These are phyloP conservation scores for Chiloscyllium plagiosum DNA, from an alignment of 2,113 vertebrate genomes.

Conservation along the genomic window DNA sequence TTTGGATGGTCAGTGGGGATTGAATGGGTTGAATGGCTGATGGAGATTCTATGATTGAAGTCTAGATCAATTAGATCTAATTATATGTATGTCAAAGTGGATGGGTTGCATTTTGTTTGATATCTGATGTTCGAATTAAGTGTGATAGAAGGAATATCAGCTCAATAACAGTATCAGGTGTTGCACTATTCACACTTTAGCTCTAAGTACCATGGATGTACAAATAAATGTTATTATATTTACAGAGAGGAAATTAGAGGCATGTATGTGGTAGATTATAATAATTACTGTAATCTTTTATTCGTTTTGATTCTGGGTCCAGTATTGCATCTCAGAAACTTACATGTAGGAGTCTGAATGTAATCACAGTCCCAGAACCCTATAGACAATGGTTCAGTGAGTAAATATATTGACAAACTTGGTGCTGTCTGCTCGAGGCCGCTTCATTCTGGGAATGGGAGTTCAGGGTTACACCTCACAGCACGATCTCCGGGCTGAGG, in stretches of 20 bases:
- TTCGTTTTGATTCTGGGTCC: neutral
- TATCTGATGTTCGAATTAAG: neutral
- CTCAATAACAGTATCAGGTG: neutral
- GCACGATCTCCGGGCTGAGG: neutral
- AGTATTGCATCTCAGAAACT: neutral
- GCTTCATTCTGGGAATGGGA: neutral
- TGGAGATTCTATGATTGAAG: too few species aligned
- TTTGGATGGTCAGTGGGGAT: too few species aligned
- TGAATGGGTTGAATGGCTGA: too few species aligned
- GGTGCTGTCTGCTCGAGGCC: neutral
- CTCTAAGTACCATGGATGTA: neutral
- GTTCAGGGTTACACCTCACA: neutral
- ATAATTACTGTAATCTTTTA: neutral
- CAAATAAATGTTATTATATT: slow-evolving; percentile 1
- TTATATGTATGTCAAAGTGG: neutral
- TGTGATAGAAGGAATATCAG: neutral
- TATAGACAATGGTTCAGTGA: neutral
- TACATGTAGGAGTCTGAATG: neutral
- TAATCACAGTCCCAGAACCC: neutral
- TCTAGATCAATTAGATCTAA: neutral
- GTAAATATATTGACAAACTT: neutral
- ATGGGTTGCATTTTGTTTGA: neutral
- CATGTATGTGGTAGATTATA: neutral
- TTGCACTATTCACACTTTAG: neutral
- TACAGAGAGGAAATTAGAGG: neutral